A percentile compares a stretch with the other conserved stretches of the same genome.
Conservation (phyloP, 2,113 vertebrate species). For the Hippoglossus stenolepis region DNA sequence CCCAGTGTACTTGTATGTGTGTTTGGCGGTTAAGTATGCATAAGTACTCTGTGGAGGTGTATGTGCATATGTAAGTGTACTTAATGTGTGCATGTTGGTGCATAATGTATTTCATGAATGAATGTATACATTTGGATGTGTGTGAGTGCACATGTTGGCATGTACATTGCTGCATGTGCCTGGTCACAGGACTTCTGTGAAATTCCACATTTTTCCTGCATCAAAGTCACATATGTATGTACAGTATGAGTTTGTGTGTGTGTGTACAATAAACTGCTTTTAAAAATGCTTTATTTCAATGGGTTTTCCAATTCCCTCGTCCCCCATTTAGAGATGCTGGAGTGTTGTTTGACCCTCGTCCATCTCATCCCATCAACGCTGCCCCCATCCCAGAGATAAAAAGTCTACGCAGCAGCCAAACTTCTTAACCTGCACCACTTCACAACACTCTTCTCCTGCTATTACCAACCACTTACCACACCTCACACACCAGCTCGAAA, state of each 20-base stretch:
- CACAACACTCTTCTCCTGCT: constrained; percentile 65
- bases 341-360: constrained; percentile 61
- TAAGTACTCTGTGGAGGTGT: constrained; percentile 30
- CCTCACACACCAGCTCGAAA: constrained; percentile 60
- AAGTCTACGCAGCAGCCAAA: constrained; percentile 60
- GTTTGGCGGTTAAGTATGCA: constrained; percentile 11
- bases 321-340: constrained; percentile 41
- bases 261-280: not conserved
- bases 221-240: too few relatives aligned
- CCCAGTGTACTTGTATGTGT: constrained; percentile 4
- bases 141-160: not conserved
- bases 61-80: constrained; percentile 22
- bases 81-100: constrained; percentile 35
- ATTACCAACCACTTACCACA: constrained; percentile 73
- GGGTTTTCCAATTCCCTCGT: constrained; percentile 37
- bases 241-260: too few relatives aligned
- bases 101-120: constrained; percentile 31
- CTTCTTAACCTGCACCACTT: constrained; percentile 72
- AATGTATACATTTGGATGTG: not conserved
- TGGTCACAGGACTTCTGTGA: not conserved
- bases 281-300: constrained; percentile 31
- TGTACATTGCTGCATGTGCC: not conserved
- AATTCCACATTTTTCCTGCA: not conserved
- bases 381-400: constrained; percentile 59
- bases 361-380: constrained; percentile 63